phyloP scores from a whole-genome alignment of 2,888 invertebrate species.

The Geotrupes spiniger region DNA sequence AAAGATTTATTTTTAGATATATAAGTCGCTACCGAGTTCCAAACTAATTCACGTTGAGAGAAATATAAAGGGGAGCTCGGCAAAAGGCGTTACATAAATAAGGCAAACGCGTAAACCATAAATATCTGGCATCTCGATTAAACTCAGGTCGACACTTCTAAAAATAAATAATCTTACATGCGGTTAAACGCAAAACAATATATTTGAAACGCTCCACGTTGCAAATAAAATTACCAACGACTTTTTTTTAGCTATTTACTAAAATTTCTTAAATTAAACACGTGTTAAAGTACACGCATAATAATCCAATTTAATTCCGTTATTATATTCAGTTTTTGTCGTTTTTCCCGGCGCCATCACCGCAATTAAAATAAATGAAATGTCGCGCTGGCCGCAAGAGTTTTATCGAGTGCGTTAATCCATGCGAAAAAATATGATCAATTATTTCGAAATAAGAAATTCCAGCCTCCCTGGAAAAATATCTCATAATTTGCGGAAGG shows the following conservation, averaged over 20 bases:
- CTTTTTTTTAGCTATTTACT: too few relatives aligned
- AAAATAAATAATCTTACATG: conserved; percentile 16
- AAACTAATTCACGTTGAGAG: conserved; percentile 45
- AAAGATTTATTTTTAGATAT: conserved; percentile 41
- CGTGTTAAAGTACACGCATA: neutral
- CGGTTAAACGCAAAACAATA: neutral
- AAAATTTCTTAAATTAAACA: too few relatives aligned
- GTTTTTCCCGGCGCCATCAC: neutral
- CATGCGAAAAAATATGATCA: conserved; percentile 17
- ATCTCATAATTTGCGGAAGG: conserved; percentile 31
- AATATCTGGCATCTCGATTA: conserved; percentile 34
- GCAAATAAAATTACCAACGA: too few relatives aligned
- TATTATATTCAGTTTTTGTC: neutral
- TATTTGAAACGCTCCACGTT: too few relatives aligned
- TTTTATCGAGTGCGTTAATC: conserved; percentile 2
- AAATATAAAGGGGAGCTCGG: conserved; percentile 38
- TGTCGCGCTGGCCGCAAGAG: neutral
- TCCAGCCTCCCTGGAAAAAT: conserved; percentile 21
- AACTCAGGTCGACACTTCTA: conserved; percentile 20
- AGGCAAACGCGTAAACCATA: conserved; percentile 38
- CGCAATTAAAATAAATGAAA: conserved; percentile 3
- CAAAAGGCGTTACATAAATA: conserved; percentile 36
- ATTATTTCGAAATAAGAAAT: conserved; percentile 18
- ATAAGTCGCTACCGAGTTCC: conserved; percentile 38
- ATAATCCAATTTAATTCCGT: neutral